Evolutionary conservation across 2,888 invertebrate genomes (phyloP).

Genomic region (Frankliniella fusca): DNA sequence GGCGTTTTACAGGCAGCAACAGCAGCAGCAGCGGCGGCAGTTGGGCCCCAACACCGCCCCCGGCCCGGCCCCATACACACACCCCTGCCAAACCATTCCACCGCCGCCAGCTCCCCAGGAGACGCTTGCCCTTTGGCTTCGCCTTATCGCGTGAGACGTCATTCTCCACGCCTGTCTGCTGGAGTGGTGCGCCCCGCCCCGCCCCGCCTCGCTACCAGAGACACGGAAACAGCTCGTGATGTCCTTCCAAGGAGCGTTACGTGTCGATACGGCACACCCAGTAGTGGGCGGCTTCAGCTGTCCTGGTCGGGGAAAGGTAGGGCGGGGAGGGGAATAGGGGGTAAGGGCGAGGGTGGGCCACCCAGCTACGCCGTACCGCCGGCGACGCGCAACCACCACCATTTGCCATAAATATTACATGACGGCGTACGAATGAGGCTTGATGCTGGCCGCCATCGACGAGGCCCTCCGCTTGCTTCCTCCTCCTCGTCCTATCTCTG

Average conservation of each 20-base stretch:
- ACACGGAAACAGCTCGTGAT: neutral
- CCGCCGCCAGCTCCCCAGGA: neutral
- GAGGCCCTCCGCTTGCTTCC: no score
- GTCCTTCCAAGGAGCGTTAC: neutral
- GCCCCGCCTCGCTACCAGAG: neutral
- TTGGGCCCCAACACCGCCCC: neutral
- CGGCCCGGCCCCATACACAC: neutral
- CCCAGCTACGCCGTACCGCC: no score
- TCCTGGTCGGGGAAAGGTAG: neutral
- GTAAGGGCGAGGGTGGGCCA: no score
- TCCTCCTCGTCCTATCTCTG: no score
- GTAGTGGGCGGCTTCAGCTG: neutral
- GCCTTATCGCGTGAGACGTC: slow-evolving; percentile 21
- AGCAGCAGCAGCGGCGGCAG: neutral
- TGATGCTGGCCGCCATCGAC: neutral
- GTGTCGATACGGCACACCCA: neutral
- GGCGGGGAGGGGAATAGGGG: neutral
- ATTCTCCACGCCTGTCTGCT: neutral
- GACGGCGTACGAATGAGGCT: neutral
- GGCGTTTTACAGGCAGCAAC: no score
- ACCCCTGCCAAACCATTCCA: neutral
- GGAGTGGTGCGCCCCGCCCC: neutral
- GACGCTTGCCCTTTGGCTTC: slow-evolving; percentile 1
- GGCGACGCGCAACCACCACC: neutral
- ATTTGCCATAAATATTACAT: slow-evolving; percentile 16